A percentile compares a stretch with the other conserved stretches of the same genome.
phyloP scores from a whole-genome alignment of 2,888 invertebrate genomes.

The Mythimna loreyi region DNA sequence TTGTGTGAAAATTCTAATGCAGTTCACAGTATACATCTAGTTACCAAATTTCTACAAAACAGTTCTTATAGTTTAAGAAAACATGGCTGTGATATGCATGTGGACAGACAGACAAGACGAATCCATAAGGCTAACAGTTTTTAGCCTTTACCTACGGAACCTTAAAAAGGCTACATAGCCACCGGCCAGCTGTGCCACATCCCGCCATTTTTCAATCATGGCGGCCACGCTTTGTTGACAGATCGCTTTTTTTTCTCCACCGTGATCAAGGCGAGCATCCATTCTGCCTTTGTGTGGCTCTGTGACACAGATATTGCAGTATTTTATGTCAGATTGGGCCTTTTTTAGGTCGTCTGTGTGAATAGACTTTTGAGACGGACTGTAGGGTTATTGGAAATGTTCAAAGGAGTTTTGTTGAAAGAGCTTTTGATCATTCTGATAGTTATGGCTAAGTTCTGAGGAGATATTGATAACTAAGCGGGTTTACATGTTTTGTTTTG shows the following conservation, averaged over 20 bases:
- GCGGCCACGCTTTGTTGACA: conserved; percentile 63
- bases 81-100: too few species aligned
- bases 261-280: conserved; percentile 57
- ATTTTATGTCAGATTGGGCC: conserved; percentile 48
- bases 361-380: conserved; percentile 34
- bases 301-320: conserved; percentile 58
- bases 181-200: conserved; percentile 59
- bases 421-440: background rate
- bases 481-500: too few species aligned
- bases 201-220: conserved; percentile 66
- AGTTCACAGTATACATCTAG: too few species aligned
- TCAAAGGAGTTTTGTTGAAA: background rate
- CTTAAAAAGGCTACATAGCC: conserved; percentile 1
- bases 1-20: too few species aligned
- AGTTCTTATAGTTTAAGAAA: too few species aligned
- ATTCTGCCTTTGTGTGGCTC: conserved; percentile 62
- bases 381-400: conserved; percentile 16
- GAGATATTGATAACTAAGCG: background rate
- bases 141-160: too few species aligned
- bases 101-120: too few species aligned
- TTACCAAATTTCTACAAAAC: too few species aligned
- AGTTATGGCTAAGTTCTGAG: too few species aligned
- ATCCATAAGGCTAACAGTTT: too few species aligned
- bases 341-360: conserved; percentile 44
- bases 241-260: conserved; percentile 56